A percentile compares a stretch with the other conserved stretches of the same genome.
Evolutionary conservation across 2,797 vertebrate genomes (phyloP).

Genomic region (Cercopithecus petaurista): DNA sequence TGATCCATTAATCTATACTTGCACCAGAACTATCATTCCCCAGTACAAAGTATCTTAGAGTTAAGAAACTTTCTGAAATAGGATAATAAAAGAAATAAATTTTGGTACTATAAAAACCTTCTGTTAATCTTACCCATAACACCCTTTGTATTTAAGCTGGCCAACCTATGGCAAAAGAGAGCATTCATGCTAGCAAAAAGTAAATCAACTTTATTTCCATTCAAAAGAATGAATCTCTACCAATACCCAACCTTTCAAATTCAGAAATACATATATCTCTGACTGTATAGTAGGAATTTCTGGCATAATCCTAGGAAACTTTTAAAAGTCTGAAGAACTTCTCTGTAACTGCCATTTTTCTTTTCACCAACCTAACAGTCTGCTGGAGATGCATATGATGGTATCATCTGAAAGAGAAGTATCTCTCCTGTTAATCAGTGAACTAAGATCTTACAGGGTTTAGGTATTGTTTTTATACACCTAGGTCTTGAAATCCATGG

Average conservation of each 20-base stretch:
- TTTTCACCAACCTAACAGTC: neutral
- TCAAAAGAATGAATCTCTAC: neutral
- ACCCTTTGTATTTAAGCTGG: rapidly evolving
- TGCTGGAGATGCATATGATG: rapidly evolving
- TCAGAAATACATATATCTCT: neutral
- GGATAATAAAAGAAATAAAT: neutral
- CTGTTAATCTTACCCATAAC: too few species aligned
- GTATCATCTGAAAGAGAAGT: neutral
- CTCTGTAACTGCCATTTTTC: neutral
- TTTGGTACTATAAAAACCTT: neutral
- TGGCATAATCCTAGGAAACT: neutral
- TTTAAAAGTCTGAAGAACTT: neutral
- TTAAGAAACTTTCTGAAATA: neutral
- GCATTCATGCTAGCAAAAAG: neutral
- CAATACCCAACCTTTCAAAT: too few species aligned
- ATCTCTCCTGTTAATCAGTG: rapidly evolving
- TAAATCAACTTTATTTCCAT: neutral
- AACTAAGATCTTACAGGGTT: neutral
- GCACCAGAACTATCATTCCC: too few species aligned
- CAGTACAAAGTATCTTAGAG: neutral
- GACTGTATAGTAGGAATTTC: neutral
- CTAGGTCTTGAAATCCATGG: neutral
- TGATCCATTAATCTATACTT: neutral
- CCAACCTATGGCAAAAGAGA: neutral
- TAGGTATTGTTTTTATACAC: rapidly evolving